Evolutionary conservation across 2,888 invertebrate genomes (phyloP), one percentile per base, ranked within the genome.

Genomic region (Drosophila maculinotata): DNA sequence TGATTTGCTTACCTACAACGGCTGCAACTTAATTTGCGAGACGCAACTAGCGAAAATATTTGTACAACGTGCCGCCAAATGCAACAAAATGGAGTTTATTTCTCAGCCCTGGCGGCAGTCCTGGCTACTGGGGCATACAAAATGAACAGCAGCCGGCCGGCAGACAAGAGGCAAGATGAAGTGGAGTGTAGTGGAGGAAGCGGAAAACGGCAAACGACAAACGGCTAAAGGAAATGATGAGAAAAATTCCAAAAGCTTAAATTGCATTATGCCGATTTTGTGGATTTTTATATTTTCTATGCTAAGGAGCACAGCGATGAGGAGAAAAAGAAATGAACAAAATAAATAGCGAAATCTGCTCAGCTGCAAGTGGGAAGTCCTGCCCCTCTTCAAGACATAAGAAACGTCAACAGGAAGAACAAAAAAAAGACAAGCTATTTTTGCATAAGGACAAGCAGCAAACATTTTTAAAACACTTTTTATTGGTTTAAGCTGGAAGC

Each of bases 221-320:
- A 56, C 44, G 35, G 45, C 44, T 47, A 48, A 49, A 60, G 57
- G 36, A 76, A 71, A 68, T 68, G 54, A 64, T 69, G 62, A 49
- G 48, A 68, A 73, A 77, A 73, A 73, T 70, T 57, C 44, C 42
- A 65, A 59, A 69, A 63, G 82, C 72, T 72, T 53, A 85, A 82
- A 82, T 82, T 82, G 79, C 83, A 82, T 82, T 82, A 85, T 69
- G 81, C 79, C 81, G 81, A 82, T 81, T 81, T 76, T 75, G 85
- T 70, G 69, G 63, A 81, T 78, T 77, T 76, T 66, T 45, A 41
- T 53, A 51, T 69, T 42, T 62, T 48, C 15, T 51, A 74, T 74
- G 67, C 56, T 63, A 58, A 59, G 59, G 41, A 36, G 47, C 33
- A 63, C 31, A 14, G 33, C 3, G 14, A 28, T 36, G n/a, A 8